Base-by-base conservation (phyloP, 2,888 invertebrate species). In the Hoplodrina ambigua region DNA sequence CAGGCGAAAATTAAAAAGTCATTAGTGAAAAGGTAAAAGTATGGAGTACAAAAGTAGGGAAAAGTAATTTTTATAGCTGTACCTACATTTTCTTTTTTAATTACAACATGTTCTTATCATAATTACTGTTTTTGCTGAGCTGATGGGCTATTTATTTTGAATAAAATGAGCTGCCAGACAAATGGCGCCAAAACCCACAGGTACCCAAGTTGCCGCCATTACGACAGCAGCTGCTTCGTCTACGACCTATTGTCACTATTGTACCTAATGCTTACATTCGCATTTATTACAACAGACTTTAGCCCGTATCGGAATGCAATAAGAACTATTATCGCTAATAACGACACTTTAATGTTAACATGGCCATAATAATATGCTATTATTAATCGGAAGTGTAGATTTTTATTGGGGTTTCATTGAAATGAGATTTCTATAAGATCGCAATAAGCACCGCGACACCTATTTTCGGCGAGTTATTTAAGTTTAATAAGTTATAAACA, bases 331-430 rank as follows among this genome's bases (percentile, higher is more conserved):
- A 71, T 80, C 49, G 70, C 62, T 50, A 30, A 44, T 72, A 72
- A 73, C 65, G 56, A 75, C 72, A 52, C 61, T 69, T 83, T 65
- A 76, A 76, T 80, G 67, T 83, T 85, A 80, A 72, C 75, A 81
- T 80, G 76, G 78, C 72, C 70, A 25, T 66, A 78, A 37, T 80
- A 82, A 80, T 78, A 75, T 67, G 82, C 81, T 90, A 89, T 89
- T 90, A 90, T 90, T 90, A 90, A 87, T 90, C 86, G 88, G 88
- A 89, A 86, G 87, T 87, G 86, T 85, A 86, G 64, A 87, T 86
- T 89, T 83, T 87, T 89, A 90, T 89, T 90, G 85, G 88, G 90
- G 89, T 84, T 81, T 84, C 77, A 85, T 88, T 81, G 81, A 83
- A 85, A 78, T 82, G 50, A 76, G 73, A 80, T 82, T 83, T 79